Conservation (phyloP, 2,888 invertebrate genomes). For the Ophonus ardosiacus region DNA sequence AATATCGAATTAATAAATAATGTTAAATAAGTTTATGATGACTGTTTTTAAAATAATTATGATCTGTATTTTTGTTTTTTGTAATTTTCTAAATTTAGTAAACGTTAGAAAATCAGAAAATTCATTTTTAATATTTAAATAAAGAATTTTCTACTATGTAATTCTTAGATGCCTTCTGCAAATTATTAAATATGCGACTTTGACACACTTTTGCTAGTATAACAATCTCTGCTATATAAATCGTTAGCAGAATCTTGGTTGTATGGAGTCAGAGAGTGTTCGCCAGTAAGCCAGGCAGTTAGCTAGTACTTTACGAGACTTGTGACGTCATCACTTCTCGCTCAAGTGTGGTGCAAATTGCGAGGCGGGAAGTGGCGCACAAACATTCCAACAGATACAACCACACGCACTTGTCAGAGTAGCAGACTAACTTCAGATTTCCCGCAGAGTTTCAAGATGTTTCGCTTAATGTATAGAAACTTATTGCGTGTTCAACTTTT, state of each 20-base stretch:
- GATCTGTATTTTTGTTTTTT: no score
- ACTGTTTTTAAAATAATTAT: no score
- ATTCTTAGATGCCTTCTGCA: background rate
- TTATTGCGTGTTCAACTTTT: background rate
- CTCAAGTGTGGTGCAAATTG: constrained; percentile 35
- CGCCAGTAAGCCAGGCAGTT: constrained; percentile 5
- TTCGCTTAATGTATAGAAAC: background rate
- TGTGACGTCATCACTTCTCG: constrained; percentile 19
- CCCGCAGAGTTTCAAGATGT: background rate
- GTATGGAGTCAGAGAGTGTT: background rate
- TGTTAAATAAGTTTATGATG: no score
- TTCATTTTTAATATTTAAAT: no score
- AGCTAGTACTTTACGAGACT: constrained; percentile 28
- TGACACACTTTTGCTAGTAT: background rate
- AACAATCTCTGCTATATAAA: background rate
- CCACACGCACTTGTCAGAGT: constrained; percentile 8
- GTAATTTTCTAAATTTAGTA: no score
- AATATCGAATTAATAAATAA: no score
- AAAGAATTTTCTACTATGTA: background rate
- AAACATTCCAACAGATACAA: constrained; percentile 19
- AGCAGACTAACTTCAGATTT: background rate
- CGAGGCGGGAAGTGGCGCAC: background rate
- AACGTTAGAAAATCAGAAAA: no score
- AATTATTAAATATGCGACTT: background rate
- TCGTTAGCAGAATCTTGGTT: background rate